Evolutionary conservation across 1,140 invertebrate genomes (phyloP), one percentile per base, ranked within the genome.

Genomic region (Apis florea): DNA sequence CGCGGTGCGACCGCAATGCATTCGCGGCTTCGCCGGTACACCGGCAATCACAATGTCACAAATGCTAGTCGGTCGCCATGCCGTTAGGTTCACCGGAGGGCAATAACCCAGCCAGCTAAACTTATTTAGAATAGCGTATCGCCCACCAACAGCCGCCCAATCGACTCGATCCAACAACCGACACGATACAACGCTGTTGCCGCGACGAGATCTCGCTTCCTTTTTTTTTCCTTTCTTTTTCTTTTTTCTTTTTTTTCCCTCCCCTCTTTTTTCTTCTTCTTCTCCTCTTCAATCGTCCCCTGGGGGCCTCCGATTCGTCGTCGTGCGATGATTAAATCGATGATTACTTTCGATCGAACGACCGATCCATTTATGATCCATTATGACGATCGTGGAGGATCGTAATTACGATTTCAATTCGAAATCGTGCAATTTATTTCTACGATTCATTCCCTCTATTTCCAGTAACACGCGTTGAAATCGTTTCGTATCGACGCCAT

Each of bases 1-100:
- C 74, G 87, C 75, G 82, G 78, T 69, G 83, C 85, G 75, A 83
- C 84, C 83, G 78, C 83, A 80, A 79, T 84, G 77, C 82, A 71
- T 79, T 84, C 78, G 66, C 85, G 80, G 78, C 81, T 77, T 79
- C 78, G 83, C 73, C 85, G 81, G 69, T 80, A 63, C 78, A 82
- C 79, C 85, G 77, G 83, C 83, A 89, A 85, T 89, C 87, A 86
- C 90, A 86, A 90, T 91, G 90, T 91, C 90, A 91, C 90, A 90
- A 91, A 90, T 87, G 90, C 85, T 86, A 86, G 79, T 51, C 84
- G 82, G 87, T 83, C 82, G 86, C 83, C 89, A 85, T 90, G 90
- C 90, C 90, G 90, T 91, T 91, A 91, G 90, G 90, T 91, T 91
- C 90, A 91, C 85, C 85, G 67, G 90, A 91, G 90, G 90, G 87